Base-by-base conservation (phyloP, 2,797 vertebrate genomes). In the Sebastes taczanowskii region DNA sequence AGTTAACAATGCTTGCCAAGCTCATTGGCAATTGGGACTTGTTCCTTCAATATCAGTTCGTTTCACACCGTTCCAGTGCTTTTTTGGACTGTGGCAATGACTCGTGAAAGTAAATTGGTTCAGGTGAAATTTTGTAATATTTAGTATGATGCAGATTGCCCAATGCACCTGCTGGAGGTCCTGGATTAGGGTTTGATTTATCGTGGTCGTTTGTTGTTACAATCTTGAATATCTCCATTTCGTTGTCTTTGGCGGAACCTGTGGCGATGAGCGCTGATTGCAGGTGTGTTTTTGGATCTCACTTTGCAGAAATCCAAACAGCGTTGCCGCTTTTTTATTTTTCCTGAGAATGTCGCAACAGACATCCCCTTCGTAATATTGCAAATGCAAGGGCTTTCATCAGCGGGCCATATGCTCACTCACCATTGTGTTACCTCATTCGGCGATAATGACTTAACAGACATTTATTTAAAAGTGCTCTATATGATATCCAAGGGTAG, bases 101-200 rank as follows among this genome's bases (percentile, higher is more conserved):
- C n/a, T 2, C 38, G 60, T 8, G 42, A 14, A 46, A 46, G 42
- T 46, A 32, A 58, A 64, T 46, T 46, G 7, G 18, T 80, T 61
- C 27, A 5, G 13, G 60, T 56, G 22, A 53, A 7, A 18, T 46
- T 46, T 46, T 46, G 6, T 46, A 46, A 46, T 46, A 46, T 46
- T 46, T 46, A 46, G 18, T 49, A 20, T 27, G 52, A 18, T 75
- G 55, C 52, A 65, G 25, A 69, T 59, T 66, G 73, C 75, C 68
- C n/a, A 23, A 22, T 69, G 79, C 65, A n/a, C 49, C 71, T 55
- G 25, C 67, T 46, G 52, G 42, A 79, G 66, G 78, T 65, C 32
- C 34, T 52, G 22, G 67, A 77, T 77, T 0, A 11, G 65, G 77
- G 56, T 64, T 75, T 78, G 74, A 66, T 64, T 38, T 61, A n/a